Conservation (phyloP, 2,888 invertebrate species). For the Rotaria macrura region DNA sequence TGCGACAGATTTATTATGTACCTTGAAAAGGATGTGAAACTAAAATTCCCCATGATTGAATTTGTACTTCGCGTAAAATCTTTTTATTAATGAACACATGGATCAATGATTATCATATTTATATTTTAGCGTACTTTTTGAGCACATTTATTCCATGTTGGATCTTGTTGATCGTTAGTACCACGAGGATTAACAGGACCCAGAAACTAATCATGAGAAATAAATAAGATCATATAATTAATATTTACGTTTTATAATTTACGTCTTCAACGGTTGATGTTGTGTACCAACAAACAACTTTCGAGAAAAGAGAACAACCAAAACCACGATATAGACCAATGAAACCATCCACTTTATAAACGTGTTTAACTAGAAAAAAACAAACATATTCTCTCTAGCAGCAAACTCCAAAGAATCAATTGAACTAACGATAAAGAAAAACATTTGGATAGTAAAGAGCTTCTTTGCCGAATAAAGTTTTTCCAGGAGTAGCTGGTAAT, state of each 20-base stretch:
- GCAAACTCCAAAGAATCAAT: not conserved
- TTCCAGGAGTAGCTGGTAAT: conserved; percentile 24
- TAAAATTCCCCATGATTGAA: conserved; percentile 61
- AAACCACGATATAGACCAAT: conserved; percentile 32
- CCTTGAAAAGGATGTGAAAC: conserved; percentile 69
- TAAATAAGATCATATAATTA: not conserved
- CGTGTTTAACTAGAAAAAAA: conserved; percentile 20
- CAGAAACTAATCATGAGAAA: not conserved
- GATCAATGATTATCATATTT: not conserved
- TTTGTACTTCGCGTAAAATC: conserved; percentile 57
- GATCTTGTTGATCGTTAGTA: not conserved
- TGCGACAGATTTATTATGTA: not conserved
- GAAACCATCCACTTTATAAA: conserved; percentile 30
- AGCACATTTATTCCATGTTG: not conserved
- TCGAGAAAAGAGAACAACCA: conserved; percentile 18
- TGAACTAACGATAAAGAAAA: conserved; percentile 25
- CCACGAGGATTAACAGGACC: not conserved
- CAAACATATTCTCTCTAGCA: not conserved
- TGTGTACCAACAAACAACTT: conserved; percentile 20
- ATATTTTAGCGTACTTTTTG: not conserved
- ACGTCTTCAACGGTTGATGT: conserved; percentile 4
- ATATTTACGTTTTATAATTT: not conserved
- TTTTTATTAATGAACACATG: not conserved
- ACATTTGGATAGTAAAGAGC: conserved; percentile 27
- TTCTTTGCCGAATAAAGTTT: conserved; percentile 29